Evolutionary conservation across 2,888 invertebrate genomes (phyloP), one percentile per base, ranked within the genome.

Genomic region (Scotopteryx bipunctaria): DNA sequence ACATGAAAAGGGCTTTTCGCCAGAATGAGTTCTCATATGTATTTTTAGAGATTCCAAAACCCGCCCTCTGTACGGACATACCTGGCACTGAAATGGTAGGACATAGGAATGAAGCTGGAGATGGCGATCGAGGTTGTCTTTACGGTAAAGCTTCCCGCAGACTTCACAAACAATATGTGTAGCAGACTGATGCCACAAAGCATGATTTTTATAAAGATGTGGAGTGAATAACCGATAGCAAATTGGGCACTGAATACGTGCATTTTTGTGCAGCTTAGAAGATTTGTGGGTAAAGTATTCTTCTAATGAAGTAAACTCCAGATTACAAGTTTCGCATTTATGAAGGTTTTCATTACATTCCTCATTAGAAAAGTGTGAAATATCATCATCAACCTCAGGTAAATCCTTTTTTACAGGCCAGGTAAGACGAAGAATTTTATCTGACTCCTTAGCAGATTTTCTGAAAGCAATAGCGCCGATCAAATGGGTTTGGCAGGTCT

Each of bases 1-100:
- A 67, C 85, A 85, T 1, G 76, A 68, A 59, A 76, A 84, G 6
- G 81, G 81, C 51, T 80, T 83, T 2, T 76, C 69, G 0, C 82
- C 81, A 2, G 79, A 78, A 38, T 83, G 83, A 4, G 76, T 76
- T 27, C 78, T 62, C 71, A 78, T 76, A 21, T 84, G 83, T 6
- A 81, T 73, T 59, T 73, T 79, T 0, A 84, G 56, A 1, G 81
- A 80, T 35, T 81, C 81, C 47, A 68, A 53, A 49, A 76, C 80
- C 11, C 82, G 61, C 0, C 83, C 83, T 31, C 78, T 59, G 25
- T 83, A 84, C 0, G 83, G 81, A 44, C 83, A 83, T 2, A 63
- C 25, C 44, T 76, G 69, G 50, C 83, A 84, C 51, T 76, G 71
- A 48, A 69, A 81, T 6, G 83, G 83, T 2, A 83, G 58, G 2